A percentile compares a stretch with the other conserved stretches of the same genome.
Evolutionary conservation across 2,888 invertebrate genomes (phyloP).

Genomic region (Caenorhabditis auriculariae): DNA sequence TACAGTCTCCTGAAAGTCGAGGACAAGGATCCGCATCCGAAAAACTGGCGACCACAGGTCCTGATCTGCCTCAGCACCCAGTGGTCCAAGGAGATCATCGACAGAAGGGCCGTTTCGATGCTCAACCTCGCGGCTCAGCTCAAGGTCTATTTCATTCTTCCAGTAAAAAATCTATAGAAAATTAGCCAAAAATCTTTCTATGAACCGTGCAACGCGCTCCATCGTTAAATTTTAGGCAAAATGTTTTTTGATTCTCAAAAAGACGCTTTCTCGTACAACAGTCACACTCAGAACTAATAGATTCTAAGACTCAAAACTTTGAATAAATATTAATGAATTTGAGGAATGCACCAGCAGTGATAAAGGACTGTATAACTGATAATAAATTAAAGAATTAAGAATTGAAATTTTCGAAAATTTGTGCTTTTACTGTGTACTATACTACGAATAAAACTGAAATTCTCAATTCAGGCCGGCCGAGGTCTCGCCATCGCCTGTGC

Average conservation of each 20-base stretch:
- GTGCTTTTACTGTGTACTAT: background rate
- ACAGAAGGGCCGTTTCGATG: slow-evolving; percentile 71
- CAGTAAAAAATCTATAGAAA: background rate
- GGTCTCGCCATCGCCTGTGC: slow-evolving; percentile 92
- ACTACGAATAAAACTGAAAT: background rate
- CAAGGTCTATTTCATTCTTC: slow-evolving; percentile 70
- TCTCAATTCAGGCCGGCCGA: slow-evolving; percentile 65
- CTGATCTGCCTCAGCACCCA: slow-evolving; percentile 85
- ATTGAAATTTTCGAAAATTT: background rate
- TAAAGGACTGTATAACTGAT: too few relatives aligned
- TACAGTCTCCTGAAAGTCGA: slow-evolving; percentile 90
- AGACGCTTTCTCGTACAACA: too few relatives aligned
- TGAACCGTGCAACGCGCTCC: too few relatives aligned
- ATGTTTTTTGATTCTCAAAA: too few relatives aligned
- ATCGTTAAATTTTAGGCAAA: too few relatives aligned
- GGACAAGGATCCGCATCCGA: slow-evolving; percentile 94
- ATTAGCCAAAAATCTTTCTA: too few relatives aligned
- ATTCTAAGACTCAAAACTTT: too few relatives aligned
- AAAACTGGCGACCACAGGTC: slow-evolving; percentile 98
- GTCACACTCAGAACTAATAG: too few relatives aligned
- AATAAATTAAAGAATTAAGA: too few relatives aligned
- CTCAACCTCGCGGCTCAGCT: slow-evolving; percentile 92
- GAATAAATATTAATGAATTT: too few relatives aligned
- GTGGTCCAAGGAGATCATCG: slow-evolving; percentile 67
- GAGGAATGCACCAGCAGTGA: too few relatives aligned